Conservation (phyloP, 2,797 vertebrate genomes). For the Diglossa cyanea region DNA sequence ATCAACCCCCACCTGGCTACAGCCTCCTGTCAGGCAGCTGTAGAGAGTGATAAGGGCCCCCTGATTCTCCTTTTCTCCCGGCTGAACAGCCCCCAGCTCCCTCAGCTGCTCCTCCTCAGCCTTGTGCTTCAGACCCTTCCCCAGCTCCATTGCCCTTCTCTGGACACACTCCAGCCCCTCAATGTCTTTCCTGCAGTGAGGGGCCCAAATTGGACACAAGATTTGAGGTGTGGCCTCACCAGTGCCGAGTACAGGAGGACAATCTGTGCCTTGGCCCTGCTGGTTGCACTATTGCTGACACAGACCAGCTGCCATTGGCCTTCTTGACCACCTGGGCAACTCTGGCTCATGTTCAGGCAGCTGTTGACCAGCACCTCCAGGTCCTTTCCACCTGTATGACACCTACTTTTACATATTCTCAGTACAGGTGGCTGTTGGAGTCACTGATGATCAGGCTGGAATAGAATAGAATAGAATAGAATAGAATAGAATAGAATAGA, state of each 20-base stretch:
- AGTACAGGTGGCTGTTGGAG: neutral
- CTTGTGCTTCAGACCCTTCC: neutral
- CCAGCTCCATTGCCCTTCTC: accelerated
- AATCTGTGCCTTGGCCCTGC: accelerated
- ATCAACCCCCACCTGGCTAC: accelerated
- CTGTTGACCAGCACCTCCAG: accelerated
- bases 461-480: neutral
- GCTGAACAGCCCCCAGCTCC: neutral
- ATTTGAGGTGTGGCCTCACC: neutral
- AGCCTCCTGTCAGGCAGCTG: neutral
- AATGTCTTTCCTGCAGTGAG: neutral
- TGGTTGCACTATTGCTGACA: neutral
- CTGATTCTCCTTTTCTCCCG: neutral
- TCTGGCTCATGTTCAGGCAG: accelerated
- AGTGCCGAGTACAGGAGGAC: accelerated
- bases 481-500: neutral
- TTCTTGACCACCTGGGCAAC: neutral
- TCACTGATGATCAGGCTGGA: neutral
- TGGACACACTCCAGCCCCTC: accelerated
- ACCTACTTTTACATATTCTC: neutral
- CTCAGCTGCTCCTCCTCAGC: neutral
- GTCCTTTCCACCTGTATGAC: neutral
- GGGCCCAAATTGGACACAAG: accelerated
- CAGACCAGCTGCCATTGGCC: neutral
- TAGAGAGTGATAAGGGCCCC: accelerated